Evolutionary conservation across 2,797 vertebrate species (phyloP).

Genomic region (Falco novaeseelandiae): DNA sequence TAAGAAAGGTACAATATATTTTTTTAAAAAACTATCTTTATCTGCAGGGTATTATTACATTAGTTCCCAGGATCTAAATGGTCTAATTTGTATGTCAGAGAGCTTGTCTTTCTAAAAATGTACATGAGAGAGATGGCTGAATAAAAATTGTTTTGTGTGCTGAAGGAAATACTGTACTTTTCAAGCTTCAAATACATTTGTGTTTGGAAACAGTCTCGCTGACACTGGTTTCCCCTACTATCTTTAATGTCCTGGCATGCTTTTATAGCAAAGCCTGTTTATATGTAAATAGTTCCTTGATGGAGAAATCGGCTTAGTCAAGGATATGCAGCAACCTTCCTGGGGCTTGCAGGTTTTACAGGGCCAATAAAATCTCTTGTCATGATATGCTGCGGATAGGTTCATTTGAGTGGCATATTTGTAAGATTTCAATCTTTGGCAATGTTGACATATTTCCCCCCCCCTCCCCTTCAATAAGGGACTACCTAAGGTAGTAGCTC

Average conservation of each 20-base stretch:
- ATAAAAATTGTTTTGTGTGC: background rate
- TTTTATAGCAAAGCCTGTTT: background rate
- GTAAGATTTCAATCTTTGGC: background rate
- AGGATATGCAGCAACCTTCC: background rate
- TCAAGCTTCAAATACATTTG: background rate
- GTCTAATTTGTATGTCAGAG: background rate
- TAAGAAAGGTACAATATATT: background rate
- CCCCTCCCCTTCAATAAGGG: rapidly evolving
- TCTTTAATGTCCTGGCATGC: background rate
- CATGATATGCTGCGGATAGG: background rate
- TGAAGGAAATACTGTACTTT: background rate
- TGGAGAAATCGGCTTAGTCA: background rate
- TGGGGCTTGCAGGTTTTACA: background rate
- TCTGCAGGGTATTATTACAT: background rate
- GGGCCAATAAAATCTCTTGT: background rate
- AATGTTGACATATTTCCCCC: rapidly evolving
- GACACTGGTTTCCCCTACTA: background rate
- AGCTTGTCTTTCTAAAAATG: background rate
- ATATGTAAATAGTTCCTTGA: background rate
- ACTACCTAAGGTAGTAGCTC: background rate
- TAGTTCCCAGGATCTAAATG: background rate
- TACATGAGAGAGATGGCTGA: background rate
- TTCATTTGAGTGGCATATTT: background rate
- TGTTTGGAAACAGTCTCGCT: background rate
- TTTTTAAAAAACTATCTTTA: background rate